These are phyloP conservation scores for Centroberyx gerrardi DNA, from an alignment of 2,797 vertebrate genomes.

Conservation along the genomic window DNA sequence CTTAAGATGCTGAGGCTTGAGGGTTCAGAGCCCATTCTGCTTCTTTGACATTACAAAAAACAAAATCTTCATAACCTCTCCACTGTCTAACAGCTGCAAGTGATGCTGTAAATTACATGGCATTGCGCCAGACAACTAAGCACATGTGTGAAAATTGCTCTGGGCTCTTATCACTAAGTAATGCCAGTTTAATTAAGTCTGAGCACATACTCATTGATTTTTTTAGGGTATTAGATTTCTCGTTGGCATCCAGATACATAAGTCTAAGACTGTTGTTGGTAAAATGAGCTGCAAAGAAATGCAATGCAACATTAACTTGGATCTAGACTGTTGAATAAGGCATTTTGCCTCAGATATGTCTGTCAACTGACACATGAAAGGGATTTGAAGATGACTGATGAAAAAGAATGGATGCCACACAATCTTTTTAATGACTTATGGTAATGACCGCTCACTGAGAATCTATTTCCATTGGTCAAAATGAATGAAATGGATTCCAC, in stretches of 20 bases:
- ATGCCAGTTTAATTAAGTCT: constrained; percentile 60
- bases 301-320: constrained; percentile 4
- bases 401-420: constrained; percentile 44
- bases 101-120: constrained; percentile 53
- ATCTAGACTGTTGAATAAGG: not conserved
- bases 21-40: not conserved
- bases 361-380: constrained; percentile 27
- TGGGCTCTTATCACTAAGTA: constrained; percentile 48
- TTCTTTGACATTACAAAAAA: constrained; percentile 23
- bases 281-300: constrained; percentile 3
- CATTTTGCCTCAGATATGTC: not conserved
- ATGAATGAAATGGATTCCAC: constrained; percentile 54
- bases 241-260: not conserved
- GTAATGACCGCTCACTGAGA: constrained; percentile 43
- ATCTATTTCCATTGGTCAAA: constrained; percentile 45
- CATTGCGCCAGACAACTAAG: constrained; percentile 43
- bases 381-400: constrained; percentile 51
- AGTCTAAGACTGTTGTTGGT: constrained; percentile 11
- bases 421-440: constrained; percentile 57
- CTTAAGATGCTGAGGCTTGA: not conserved
- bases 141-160: constrained; percentile 47
- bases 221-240: not conserved
- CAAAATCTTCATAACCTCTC: constrained; percentile 39
- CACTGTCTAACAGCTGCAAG: constrained; percentile 28
- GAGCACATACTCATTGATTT: constrained; percentile 33